phyloP scores from a whole-genome alignment of 2,113 vertebrate genomes.

The Todiramphus saurophagus region DNA sequence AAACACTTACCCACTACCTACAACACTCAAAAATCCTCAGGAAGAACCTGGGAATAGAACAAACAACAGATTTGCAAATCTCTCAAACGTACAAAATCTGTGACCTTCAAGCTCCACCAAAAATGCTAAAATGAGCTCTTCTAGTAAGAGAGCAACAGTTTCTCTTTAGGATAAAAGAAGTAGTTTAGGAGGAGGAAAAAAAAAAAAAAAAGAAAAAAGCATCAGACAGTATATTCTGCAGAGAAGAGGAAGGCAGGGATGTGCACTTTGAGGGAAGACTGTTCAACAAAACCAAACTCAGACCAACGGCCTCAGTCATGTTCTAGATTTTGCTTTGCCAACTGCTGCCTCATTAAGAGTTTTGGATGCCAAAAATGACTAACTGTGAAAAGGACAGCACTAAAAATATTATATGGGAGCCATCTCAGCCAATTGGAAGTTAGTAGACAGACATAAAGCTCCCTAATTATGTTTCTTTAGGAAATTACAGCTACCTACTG shows the following conservation, averaged over 20 bases:
- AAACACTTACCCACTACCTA: neutral
- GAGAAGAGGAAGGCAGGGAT: neutral
- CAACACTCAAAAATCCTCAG: neutral
- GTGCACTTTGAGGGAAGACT: neutral
- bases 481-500: conserved; percentile 1
- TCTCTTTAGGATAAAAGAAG: neutral
- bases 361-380: neutral
- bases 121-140: neutral
- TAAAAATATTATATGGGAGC: conserved; percentile 8
- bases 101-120: neutral
- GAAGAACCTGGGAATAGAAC: neutral
- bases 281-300: neutral
- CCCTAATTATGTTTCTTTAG: neutral
- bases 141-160: neutral
- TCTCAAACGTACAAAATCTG: neutral
- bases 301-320: neutral
- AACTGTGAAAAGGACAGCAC: neutral
- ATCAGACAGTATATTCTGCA: neutral
- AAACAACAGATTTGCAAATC: neutral
- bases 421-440: neutral
- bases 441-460: conserved; percentile 4
- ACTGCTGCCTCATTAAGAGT: conserved; percentile 5
- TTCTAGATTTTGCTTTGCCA: neutral
- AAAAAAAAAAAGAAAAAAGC: neutral
- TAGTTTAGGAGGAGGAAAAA: neutral